Conservation (phyloP, 1,140 invertebrate species). For the Melipona quadrifasciata region DNA sequence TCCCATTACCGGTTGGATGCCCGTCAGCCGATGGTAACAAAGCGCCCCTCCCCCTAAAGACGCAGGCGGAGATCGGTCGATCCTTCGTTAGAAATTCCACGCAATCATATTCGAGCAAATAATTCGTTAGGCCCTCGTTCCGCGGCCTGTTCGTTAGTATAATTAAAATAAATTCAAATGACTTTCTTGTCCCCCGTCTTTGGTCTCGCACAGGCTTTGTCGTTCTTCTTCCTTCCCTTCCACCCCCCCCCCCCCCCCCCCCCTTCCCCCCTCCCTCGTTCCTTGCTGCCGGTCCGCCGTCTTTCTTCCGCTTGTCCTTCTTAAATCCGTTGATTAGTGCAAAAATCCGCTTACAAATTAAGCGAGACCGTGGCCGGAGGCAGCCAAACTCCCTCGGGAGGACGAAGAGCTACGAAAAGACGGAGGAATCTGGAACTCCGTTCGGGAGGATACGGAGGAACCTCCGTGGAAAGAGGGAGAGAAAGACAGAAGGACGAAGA, state of each 20-base stretch:
- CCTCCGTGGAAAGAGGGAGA: background rate
- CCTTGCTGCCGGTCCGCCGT: background rate
- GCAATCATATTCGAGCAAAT: constrained; percentile 81
- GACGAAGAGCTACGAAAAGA: background rate
- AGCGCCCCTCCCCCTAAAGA: constrained; percentile 29
- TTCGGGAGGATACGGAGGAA: background rate
- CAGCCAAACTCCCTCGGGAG: constrained; percentile 50
- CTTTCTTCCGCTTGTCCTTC: constrained; percentile 62
- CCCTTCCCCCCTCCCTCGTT: constrained; percentile 8
- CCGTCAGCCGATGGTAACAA: constrained; percentile 7
- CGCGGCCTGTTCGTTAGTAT: constrained; percentile 79
- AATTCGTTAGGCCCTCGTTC: constrained; percentile 78
- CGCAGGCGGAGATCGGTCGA: constrained; percentile 64
- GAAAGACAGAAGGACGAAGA: background rate
- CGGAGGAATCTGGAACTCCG: constrained; percentile 5
- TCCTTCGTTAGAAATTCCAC: constrained; percentile 78
- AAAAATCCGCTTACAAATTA: constrained; percentile 83
- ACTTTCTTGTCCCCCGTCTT: constrained; percentile 78
- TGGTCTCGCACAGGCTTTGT: constrained; percentile 61
- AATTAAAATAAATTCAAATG: constrained; percentile 83
- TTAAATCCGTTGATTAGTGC: constrained; percentile 82
- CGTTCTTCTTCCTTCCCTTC: constrained; percentile 31
- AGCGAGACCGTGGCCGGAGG: constrained; percentile 75
- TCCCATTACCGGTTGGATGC: background rate
- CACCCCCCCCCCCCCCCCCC: background rate